Evolutionary conservation across 2,888 invertebrate species (phyloP).

Genomic region (Drosophila diplacantha): DNA sequence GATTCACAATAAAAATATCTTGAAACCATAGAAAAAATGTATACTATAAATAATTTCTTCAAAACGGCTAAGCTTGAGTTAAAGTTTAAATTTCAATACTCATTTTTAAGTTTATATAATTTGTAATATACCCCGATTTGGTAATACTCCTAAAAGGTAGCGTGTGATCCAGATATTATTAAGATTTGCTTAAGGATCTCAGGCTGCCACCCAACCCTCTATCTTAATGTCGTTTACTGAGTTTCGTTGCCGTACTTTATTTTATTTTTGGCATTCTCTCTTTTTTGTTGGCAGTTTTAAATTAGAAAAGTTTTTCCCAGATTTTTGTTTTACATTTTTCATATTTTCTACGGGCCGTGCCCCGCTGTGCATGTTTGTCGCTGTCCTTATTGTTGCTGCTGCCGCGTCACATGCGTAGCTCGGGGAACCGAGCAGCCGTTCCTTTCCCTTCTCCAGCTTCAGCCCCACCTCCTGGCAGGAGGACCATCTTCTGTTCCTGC

Average conservation of each 20-base stretch:
- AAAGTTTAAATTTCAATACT: neutral
- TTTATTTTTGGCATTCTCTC: conserved; percentile 40
- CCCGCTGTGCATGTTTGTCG: conserved; percentile 56
- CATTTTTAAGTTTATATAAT: neutral
- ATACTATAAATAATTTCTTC: neutral
- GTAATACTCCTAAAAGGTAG: conserved; percentile 1
- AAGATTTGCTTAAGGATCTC: conserved; percentile 55
- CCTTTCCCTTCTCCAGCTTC: neutral
- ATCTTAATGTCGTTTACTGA: conserved; percentile 47
- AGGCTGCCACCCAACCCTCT: conserved; percentile 35
- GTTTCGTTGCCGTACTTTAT: conserved; percentile 53
- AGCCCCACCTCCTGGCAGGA: conserved; percentile 6
- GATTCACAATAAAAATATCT: neutral
- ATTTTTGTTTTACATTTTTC: conserved; percentile 73
- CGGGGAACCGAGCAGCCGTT: conserved; percentile 10
- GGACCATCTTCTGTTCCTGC: neutral
- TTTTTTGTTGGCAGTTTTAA: conserved; percentile 70
- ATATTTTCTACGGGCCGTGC: conserved; percentile 70
- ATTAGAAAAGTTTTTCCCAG: conserved; percentile 71
- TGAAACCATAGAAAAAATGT: neutral
- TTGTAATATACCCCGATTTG: neutral
- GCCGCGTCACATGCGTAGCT: conserved; percentile 61
- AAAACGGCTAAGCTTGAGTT: neutral
- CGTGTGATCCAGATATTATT: conserved; percentile 54
- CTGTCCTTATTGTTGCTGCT: conserved; percentile 50